Percentiles rank a stretch among this genome's conserved stretches.
Conservation (phyloP, 1,140 invertebrate species). For the Caenorhabditis brenneri region DNA sequence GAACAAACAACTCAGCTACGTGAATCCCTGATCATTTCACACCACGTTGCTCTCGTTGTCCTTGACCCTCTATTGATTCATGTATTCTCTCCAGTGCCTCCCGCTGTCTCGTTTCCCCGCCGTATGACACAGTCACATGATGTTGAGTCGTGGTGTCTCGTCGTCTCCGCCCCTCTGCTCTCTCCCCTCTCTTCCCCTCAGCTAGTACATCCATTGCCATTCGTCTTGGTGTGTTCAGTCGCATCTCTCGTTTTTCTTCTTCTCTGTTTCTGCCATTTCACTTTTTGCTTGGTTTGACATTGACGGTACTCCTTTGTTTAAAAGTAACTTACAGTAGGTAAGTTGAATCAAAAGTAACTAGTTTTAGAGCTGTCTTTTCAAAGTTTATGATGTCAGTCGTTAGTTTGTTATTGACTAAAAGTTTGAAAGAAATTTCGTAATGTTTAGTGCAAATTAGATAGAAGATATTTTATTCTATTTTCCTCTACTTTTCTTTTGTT, state of each 20-base stretch:
- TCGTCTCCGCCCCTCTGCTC: conserved; percentile 19
- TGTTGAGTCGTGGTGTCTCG: conserved; percentile 4
- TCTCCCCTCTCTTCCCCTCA: not conserved
- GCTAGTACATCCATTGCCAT: conserved; percentile 7
- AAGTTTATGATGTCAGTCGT: not conserved
- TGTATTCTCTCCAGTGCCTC: not conserved
- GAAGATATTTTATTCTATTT: too few species aligned
- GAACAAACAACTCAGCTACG: conserved; percentile 3
- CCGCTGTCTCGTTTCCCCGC: conserved; percentile 10
- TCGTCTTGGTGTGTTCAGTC: conserved; percentile 31
- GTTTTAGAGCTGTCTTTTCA: not conserved
- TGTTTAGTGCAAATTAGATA: too few species aligned
- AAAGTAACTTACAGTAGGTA: not conserved
- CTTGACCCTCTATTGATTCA: not conserved
- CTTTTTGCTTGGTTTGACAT: not conserved
- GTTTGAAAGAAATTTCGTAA: not conserved
- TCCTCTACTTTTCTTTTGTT: too few species aligned
- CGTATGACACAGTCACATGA: conserved; percentile 42
- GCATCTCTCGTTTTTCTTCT: not conserved
- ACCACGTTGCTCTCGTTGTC: not conserved
- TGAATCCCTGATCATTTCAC: conserved; percentile 3
- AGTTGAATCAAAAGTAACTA: not conserved
- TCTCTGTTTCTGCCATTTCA: not conserved
- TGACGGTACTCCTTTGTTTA: not conserved
- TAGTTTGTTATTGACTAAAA: not conserved